Evolutionary conservation across 2,113 vertebrate species (phyloP), one percentile per base, ranked within the genome.

Genomic region (Cyanistes caeruleus): DNA sequence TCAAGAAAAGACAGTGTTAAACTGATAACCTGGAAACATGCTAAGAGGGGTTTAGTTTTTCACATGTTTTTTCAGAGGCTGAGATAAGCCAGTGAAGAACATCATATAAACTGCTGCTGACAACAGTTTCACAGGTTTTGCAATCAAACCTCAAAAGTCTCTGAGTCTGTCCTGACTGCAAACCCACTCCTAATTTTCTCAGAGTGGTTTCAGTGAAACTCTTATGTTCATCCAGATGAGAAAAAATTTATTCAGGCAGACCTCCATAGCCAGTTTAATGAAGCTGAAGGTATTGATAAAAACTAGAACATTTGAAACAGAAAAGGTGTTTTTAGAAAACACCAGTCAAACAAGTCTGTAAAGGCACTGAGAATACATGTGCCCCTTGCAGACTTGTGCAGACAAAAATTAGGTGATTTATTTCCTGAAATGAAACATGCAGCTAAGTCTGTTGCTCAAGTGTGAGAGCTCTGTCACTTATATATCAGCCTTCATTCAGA

Each of bases 121-220:
- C 67, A 90, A 51, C 46, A 64, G 78, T 35, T 87, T 58, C 68
- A 76, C 28, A 91, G 62, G 60, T 77, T 89, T 60, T 70, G 51
- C 83, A 74, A 73, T 55, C 55, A 73, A 92, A 92, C 31, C 59
- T 90, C 94, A 72, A 62, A 94, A 52, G 30, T 70, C 59, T 92
- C 91, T 68, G 80, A 27, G 49, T 41, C 35, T 51, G 43, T 92
- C 48, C 65, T 2, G 3, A 64, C 48, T 76, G 78, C 7, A 70
- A 73, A 87, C 46, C 56, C 89, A 59, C 64, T 95, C 87, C 68
- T 2, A 77, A 35, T 76, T 88, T 81, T 84, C 59, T 89, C 37
- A 44, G 51, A 69, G 62, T 52, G n/a, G 49, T 88, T 96, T 80
- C 92, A 89, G 94, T 84, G 96, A 97, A 96, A 84, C 84, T 82